Base-by-base conservation (phyloP, 2,888 invertebrate genomes). In the Yponomeuta malinellus region DNA sequence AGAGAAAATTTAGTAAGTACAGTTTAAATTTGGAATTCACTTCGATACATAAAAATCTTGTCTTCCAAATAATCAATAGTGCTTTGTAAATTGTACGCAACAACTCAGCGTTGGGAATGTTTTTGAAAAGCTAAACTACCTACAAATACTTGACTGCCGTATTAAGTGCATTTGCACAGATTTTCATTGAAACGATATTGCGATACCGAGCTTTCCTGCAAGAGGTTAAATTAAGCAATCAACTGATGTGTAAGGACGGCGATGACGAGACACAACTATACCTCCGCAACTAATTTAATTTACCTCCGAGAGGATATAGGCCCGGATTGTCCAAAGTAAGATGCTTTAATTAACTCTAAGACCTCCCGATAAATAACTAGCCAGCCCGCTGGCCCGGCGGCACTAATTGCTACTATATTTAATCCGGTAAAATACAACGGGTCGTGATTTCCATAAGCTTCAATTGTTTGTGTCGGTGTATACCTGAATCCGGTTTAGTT, bases 271-370 rank as follows among this genome's bases (percentile, higher is more conserved):
- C 65, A 31, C 68, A 68, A 48, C 68, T 37, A 48, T 10, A n/a
- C 48, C n/a, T 48, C 33, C 48, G 48, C 79, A 82, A 81, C 81
- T 83, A 83, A 86, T 86, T 86, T 84, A 87, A 86, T 86, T 83
- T 78, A 76, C 82, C 79, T 78, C 79, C 78, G 83, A 83, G 84
- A 79, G 85, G 82, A 78, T 81, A 83, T 80, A 87, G 84, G 84
- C 81, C 78, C 75, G 78, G 79, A 81, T 79, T 80, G 83, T 82
- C 86, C 86, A 86, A 87, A 87, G 87, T 88, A 88, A 89, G 89
- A 88, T 89, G 86, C 89, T 91, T 91, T 90, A 91, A 92, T 92
- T 91, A 92, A 90, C 88, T 87, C 87, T 87, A 84, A 89, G 89
- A 83, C 87, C 87, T 86, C 78, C 85, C 88, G 83, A 90, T 90